Base-by-base conservation (phyloP, 2,797 vertebrate genomes). In the Thamnophis elegans region DNA sequence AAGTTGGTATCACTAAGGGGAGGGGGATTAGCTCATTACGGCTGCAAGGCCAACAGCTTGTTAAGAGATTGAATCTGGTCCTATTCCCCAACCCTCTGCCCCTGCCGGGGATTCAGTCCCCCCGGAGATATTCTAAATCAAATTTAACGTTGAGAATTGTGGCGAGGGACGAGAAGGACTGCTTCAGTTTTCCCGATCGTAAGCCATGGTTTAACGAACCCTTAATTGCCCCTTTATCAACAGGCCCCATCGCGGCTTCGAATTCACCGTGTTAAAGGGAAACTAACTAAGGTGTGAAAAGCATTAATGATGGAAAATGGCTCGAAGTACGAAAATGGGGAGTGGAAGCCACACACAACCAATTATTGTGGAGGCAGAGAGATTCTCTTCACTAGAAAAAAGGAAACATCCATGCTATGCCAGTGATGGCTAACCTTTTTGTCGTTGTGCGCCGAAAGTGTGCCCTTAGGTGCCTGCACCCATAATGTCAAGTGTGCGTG, bases 271-370 rank as follows among this genome's bases (percentile, higher is more conserved):
- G 36, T 86, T 93, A 88, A 86, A 36, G 86, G 59, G 47, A 91
- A 85, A 62, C 95, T 95, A 95, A 22, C 94, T 95, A 96, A 96
- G 93, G 93, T 85, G 94, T 32, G 4, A 94, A 62, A 95, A 93
- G 89, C 90, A 94, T 95, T 93, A 95, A 95, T 90, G 85, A 12
- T 10, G 92, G 91, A 4, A 89, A 91, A 73, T 95, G 90, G 96
- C 93, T 7, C 0, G 0, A 91, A 94, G 16, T 51, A 1, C 95
- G 68, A 59, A 94, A 78, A 96, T 93, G 95, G 36, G 18, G 32
- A 25, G 85, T 8, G 1, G 8, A 3, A 16, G 60, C 2, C n/a
- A 54, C 22, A 4, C 11, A 26, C 62, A 32, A 22, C 18, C 36
- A 47, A 82, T 82, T 42, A 54, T 47, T 11, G 28, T 5, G 22